Conservation (phyloP, 2,797 vertebrate genomes). For the Corythornis leucogaster region DNA sequence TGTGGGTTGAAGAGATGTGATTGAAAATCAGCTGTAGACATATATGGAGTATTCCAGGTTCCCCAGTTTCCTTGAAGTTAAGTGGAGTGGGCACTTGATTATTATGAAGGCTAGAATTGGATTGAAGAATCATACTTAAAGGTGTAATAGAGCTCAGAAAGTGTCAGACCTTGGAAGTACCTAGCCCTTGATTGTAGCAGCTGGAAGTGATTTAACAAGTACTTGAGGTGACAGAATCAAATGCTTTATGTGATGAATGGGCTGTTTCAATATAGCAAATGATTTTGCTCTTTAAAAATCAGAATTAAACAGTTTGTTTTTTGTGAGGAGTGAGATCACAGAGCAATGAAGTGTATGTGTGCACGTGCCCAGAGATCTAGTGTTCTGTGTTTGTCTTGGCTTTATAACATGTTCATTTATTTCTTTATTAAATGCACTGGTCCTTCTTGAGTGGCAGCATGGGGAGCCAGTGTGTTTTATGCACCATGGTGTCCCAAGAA, state of each 20-base stretch:
- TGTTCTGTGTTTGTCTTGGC: background rate
- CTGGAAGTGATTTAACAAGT: conserved; percentile 86
- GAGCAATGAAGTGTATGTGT: background rate
- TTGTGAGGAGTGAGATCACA: conserved; percentile 2
- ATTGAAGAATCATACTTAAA: conserved; percentile 82
- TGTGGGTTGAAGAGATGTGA: conserved; percentile 76
- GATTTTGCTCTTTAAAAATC: conserved; percentile 83
- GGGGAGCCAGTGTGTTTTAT: background rate
- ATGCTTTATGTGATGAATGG: conserved; percentile 81
- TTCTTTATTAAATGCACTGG: background rate
- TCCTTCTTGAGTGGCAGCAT: background rate
- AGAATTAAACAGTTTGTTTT: conserved; percentile 79
- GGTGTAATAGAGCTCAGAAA: conserved; percentile 81
- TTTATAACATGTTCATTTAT: background rate
- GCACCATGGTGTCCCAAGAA: background rate
- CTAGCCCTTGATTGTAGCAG: conserved; percentile 84
- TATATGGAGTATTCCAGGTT: conserved; percentile 74
- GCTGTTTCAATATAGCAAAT: conserved; percentile 81
- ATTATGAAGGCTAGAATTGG: conserved; percentile 82
- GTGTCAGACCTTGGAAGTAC: conserved; percentile 82
- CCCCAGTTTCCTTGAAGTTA: conserved; percentile 76
- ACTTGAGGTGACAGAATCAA: conserved; percentile 84
- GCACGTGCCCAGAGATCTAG: background rate
- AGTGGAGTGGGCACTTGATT: conserved; percentile 85
- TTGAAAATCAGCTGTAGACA: conserved; percentile 80